phyloP scores from a whole-genome alignment of 2,888 invertebrate genomes.

The Dugesia japonica region DNA sequence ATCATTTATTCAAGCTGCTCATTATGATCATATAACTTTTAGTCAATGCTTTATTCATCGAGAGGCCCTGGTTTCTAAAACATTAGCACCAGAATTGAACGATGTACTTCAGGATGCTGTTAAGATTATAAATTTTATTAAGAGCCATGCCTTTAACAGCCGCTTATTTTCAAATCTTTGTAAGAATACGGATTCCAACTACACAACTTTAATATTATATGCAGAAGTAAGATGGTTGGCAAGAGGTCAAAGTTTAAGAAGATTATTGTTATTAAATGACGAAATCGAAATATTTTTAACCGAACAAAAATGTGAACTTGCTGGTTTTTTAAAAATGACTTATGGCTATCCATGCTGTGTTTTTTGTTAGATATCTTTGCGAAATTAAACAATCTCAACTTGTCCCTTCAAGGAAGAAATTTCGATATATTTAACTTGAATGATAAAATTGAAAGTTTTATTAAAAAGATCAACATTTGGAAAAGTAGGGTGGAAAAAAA shows the following conservation, averaged over 20 bases:
- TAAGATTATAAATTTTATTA: constrained; percentile 10
- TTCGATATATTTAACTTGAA: too few relatives aligned
- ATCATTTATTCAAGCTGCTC: neutral
- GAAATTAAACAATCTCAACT: too few relatives aligned
- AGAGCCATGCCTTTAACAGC: neutral
- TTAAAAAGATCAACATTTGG: too few relatives aligned
- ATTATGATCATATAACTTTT: neutral
- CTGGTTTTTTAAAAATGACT: neutral
- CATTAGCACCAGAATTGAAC: constrained; percentile 2
- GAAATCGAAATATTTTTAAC: constrained; percentile 20
- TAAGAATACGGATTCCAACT: constrained; percentile 9
- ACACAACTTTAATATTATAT: constrained; percentile 1
- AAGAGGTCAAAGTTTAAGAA: neutral
- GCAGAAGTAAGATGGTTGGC: constrained; percentile 20
- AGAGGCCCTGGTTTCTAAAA: neutral
- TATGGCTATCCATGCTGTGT: too few relatives aligned
- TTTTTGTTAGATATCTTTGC: too few relatives aligned
- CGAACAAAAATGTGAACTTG: constrained; percentile 16
- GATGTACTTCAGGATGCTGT: constrained; percentile 13
- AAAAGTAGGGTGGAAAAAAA: too few relatives aligned
- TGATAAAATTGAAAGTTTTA: too few relatives aligned
- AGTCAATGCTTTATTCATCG: neutral
- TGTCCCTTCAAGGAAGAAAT: too few relatives aligned
- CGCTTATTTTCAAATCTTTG: constrained; percentile 20
- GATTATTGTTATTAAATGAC: neutral